Percentiles rank a stretch among this genome's conserved stretches.
phyloP scores from a whole-genome alignment of 2,888 invertebrate species.

The Resseliella maxima region DNA sequence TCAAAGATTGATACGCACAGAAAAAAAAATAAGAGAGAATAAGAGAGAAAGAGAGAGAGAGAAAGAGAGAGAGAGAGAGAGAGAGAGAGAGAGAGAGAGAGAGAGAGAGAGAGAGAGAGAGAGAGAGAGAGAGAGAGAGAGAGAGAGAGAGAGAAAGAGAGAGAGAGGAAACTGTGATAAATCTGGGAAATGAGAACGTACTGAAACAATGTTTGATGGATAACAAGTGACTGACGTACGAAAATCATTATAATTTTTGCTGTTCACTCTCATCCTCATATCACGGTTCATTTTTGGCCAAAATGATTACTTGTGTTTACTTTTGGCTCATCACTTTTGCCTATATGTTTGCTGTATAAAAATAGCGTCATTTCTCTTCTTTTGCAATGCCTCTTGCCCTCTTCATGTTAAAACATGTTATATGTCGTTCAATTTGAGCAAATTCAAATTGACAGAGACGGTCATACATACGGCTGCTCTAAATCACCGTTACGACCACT shows the following conservation, averaged over 20 bases:
- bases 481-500: neutral
- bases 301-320: conserved; percentile 41
- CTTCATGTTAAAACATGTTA: neutral
- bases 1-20: no score
- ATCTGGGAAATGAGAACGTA: neutral
- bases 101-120: no score
- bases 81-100: no score
- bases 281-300: neutral
- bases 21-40: no score
- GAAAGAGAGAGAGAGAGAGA: no score
- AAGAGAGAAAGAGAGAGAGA: no score
- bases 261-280: neutral
- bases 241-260: neutral
- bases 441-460: conserved; percentile 12
- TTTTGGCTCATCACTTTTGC: neutral
- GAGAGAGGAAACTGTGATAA: no score
- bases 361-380: conserved; percentile 4
- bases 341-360: neutral
- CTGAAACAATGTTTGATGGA: neutral
- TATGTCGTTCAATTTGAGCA: no score
- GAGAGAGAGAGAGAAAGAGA: no score
- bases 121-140: no score
- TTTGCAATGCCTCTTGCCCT: neutral
- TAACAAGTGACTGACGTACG: conserved; percentile 16
- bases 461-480: neutral